Percentiles rank a stretch among this genome's conserved stretches.
These are phyloP conservation scores for Drosophila serrata DNA, from an alignment of 1,140 invertebrate genomes.

Conservation along the genomic window DNA sequence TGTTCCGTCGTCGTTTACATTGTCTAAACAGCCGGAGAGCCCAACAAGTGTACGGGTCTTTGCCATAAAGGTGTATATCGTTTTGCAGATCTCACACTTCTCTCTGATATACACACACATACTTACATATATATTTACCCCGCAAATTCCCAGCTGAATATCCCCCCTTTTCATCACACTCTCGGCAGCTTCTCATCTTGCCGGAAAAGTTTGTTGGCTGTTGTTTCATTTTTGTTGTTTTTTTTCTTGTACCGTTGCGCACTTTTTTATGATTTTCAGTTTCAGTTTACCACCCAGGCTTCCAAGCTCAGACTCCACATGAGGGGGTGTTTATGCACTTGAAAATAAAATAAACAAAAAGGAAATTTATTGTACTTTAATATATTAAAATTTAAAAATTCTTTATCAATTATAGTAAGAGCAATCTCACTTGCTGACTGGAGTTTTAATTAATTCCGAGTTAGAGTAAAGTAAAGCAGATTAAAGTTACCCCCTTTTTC, in stretches of 20 bases:
- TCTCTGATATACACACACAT: neutral
- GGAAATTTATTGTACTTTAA: neutral
- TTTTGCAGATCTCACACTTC: slow-evolving; percentile 17
- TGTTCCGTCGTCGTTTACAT: slow-evolving; percentile 75
- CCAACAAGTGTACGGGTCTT: slow-evolving; percentile 61
- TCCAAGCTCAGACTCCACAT: slow-evolving; percentile 9
- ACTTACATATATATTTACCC: neutral
- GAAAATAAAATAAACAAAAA: neutral
- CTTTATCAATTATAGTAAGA: neutral
- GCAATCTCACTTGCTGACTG: neutral
- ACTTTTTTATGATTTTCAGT: slow-evolving; percentile 77
- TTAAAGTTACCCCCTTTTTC: neutral
- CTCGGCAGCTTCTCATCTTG: slow-evolving; percentile 51
- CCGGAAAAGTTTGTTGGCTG: slow-evolving; percentile 45
- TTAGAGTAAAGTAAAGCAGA: no score
- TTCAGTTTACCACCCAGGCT: slow-evolving; percentile 39
- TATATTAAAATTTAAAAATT: neutral
- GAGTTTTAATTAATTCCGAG: no score
- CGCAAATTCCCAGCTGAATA: slow-evolving; percentile 34
- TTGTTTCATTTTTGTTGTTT: slow-evolving; percentile 29
- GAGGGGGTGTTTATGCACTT: slow-evolving; percentile 60
- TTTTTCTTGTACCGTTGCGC: slow-evolving; percentile 69
- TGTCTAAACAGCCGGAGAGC: slow-evolving; percentile 76
- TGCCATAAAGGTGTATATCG: slow-evolving; percentile 60
- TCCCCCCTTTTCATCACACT: slow-evolving; percentile 42